Conservation (phyloP, 1,140 invertebrate species). For the Leptinotarsa defecta region DNA sequence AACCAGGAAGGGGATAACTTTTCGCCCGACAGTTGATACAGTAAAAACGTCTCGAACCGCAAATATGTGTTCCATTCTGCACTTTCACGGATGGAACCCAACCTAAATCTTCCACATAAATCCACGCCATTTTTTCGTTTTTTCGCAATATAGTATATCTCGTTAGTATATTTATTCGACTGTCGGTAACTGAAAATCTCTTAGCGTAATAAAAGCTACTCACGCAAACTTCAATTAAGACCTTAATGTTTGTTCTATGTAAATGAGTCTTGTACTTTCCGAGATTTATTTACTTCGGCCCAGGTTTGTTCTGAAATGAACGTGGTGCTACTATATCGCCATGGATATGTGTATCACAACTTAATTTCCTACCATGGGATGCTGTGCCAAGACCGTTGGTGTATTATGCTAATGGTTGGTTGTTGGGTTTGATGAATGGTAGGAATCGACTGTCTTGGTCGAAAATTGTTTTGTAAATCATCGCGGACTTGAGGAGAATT, state of each 20-base stretch:
- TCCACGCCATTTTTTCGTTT: background rate
- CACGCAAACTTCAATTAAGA: constrained; percentile 47
- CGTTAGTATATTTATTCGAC: constrained; percentile 26
- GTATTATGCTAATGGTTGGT: background rate
- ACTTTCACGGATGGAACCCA: constrained; percentile 4
- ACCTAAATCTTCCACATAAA: constrained; percentile 2
- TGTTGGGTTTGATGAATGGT: background rate
- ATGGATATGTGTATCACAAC: constrained; percentile 42
- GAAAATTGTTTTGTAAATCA: too few species aligned
- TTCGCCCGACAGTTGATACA: too few species aligned
- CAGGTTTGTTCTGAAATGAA: constrained; percentile 35
- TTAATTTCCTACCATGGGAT: constrained; percentile 37
- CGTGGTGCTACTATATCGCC: constrained; percentile 28
- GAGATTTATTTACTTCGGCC: constrained; percentile 42
- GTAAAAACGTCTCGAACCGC: too few species aligned
- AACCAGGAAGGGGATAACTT: too few species aligned
- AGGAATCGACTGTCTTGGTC: background rate
- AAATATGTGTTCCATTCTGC: background rate
- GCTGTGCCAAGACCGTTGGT: constrained; percentile 8
- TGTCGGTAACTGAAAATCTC: constrained; percentile 18
- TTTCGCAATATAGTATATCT: constrained; percentile 24
- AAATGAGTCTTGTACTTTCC: constrained; percentile 40
- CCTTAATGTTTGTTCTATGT: constrained; percentile 48
- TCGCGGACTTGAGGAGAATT: too few species aligned
- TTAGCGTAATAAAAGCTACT: constrained; percentile 44